These are phyloP conservation scores for Cheilosia grossa DNA, from an alignment of 2,888 invertebrate species.

Conservation along the genomic window DNA sequence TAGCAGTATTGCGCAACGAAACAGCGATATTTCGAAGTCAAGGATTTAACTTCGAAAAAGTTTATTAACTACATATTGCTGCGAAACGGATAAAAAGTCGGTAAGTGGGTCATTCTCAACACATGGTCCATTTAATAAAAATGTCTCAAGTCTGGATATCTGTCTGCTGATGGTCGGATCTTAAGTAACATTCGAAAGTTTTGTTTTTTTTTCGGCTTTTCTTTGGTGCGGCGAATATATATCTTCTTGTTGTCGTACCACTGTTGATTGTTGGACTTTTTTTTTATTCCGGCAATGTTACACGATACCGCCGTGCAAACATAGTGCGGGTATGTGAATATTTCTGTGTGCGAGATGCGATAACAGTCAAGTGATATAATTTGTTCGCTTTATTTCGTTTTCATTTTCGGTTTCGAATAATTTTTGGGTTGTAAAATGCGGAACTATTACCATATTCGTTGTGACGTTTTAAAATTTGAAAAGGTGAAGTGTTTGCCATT, in stretches of 20 bases:
- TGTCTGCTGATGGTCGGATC: conserved; percentile 31
- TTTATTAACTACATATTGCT: conserved; percentile 11
- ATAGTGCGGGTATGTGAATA: not conserved
- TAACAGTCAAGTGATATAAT: conserved; percentile 64
- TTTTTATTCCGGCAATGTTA: conserved; percentile 52
- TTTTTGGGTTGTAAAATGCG: conserved; percentile 36
- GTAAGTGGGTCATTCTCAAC: conserved; percentile 54
- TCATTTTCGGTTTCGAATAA: conserved; percentile 14
- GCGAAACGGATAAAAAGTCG: conserved; percentile 15
- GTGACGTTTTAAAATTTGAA: conserved; percentile 11
- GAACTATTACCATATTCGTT: conserved; percentile 35
- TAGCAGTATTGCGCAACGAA: conserved; percentile 36
- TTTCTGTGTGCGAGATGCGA: conserved; percentile 43
- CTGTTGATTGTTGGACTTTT: conserved; percentile 10
- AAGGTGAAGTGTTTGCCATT: conserved; percentile 5
- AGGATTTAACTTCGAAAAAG: conserved; percentile 43
- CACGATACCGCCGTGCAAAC: conserved; percentile 44
- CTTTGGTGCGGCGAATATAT: conserved; percentile 28
- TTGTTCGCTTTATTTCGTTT: conserved; percentile 59
- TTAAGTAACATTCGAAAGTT: conserved; percentile 68
- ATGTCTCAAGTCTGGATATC: conserved; percentile 30
- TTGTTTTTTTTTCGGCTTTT: not conserved
- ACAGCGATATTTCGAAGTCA: conserved; percentile 34
- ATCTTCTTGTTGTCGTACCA: conserved; percentile 26
- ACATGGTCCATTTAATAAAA: conserved; percentile 31